Base-by-base conservation (phyloP, 92 coral and sea anemone genomes). In the Siderastrea siderea region DNA sequence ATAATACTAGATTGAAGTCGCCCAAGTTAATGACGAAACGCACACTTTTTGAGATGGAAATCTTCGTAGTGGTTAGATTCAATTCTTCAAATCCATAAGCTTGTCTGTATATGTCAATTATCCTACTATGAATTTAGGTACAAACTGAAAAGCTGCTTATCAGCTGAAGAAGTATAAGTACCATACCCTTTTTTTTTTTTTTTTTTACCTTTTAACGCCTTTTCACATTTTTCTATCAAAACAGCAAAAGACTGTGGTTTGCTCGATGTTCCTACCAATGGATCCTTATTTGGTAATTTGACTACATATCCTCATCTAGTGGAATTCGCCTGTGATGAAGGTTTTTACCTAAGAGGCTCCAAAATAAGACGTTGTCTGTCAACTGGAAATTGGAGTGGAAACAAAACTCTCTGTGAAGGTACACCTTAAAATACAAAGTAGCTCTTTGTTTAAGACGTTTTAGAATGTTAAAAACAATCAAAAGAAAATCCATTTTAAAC, bases 341-440 rank as follows among this genome's bases (percentile, higher is more conserved):
- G 89, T 46, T 85, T 75, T 76, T 68, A 51, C 26, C 68, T 85
- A 9, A 43, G 53, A 77, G 92, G 92, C 3, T 89, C 92, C 43
- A 74, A 54, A 19, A 45, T 9, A 19, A 65, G 89, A 16, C 75
- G 66, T 46, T 89, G 92, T 38, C 83, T 89, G 54, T 75, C 92
- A 76, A 82, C 61, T 77, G 92, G 92, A 49, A 80, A 86, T 54
- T 89, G 92, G 92, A 89, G 92, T 55, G 92, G 92, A 70, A 76
- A 60, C 64, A 59, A 59, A 43, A 79, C 86, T 17, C 6, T 65
- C 19, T 90, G 93, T 66, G 79, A 73, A 86, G 93, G 93, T 90
- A 82, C 26, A 6, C 15, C 38, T 26, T 26, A 26, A 26, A 26
- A 26, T 26, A 0, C 38, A 26, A 26, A 26, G 38, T 26, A 26